Base-by-base conservation (phyloP, 1,140 invertebrate genomes). In the Panulirus ornatus region DNA sequence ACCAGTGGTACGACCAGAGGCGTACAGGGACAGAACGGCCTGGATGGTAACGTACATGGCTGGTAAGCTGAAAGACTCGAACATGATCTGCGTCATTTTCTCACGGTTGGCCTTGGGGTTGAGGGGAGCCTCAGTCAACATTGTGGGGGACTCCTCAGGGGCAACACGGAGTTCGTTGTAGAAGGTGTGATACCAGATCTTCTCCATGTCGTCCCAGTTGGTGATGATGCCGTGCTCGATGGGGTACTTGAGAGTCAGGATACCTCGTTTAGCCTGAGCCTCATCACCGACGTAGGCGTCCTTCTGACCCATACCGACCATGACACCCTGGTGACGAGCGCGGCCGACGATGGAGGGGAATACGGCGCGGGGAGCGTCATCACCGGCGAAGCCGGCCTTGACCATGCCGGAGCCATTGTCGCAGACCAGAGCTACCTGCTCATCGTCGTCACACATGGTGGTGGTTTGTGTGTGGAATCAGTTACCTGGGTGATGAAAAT, bases 251-350 rank as follows among this genome's bases (percentile, higher is more conserved):
- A 99, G 94, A 91, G 97, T 98, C 92, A 98, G 96, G 95, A 98
- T 98, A 95, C 97, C 97, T 95, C 97, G 95, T 95, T 98, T 98
- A 95, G 96, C 97, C 94, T 98, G 97, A 92, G 98, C 98, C 94
- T 99, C 98, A 95, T 99, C 97, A 92, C 97, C 97, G 54, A 99
- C 97, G 93, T 97, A 98, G 93, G 93, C 96, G 95, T 97, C 97
- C 94, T 98, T 98, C 94, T 98, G 97, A 91, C 97, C 97, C 97
- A 98, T 98, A 95, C 98, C 98, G 92, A 98, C 97, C 97, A 98
- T 98, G 92, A 98, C 97, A 88, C 92, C 97, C 97, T 92, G 91
- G 84, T 96, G 95, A 84, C 95, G 93, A 63, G 95, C 95, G 82
- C 95, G 94, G 88, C 95, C 95, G 75, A 96, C 95, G 92, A 96